Evolutionary conservation across 1,140 invertebrate species (phyloP).

Genomic region (Listronotus oregonensis): DNA sequence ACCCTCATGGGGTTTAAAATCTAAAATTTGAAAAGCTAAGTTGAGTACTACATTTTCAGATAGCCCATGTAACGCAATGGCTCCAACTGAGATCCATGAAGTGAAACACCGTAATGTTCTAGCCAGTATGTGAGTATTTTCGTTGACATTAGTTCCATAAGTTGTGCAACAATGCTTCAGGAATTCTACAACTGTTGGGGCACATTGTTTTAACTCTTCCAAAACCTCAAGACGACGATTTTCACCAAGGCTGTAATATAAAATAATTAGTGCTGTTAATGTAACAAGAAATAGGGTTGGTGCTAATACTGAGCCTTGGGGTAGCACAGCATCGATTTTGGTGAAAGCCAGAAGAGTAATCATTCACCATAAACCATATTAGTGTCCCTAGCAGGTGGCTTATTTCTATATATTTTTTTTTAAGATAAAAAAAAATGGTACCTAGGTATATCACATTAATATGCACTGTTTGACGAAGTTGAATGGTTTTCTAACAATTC

Average conservation of each 20-base stretch:
- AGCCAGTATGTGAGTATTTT: slow-evolving; percentile 62
- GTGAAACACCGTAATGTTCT: slow-evolving; percentile 79
- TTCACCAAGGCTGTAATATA: slow-evolving; percentile 68
- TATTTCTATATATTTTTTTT: too few species aligned
- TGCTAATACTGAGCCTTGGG: too few species aligned
- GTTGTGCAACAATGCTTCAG: slow-evolving; percentile 73
- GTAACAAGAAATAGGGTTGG: too few species aligned
- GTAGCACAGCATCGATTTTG: too few species aligned
- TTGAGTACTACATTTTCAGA: slow-evolving; percentile 70
- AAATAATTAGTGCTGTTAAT: too few species aligned
- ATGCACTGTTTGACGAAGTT: too few species aligned
- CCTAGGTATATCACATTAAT: too few species aligned
- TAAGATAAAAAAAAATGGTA: too few species aligned
- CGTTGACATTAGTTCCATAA: slow-evolving; percentile 58
- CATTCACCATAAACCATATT: too few species aligned
- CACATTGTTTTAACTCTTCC: slow-evolving; percentile 72
- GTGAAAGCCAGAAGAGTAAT: too few species aligned
- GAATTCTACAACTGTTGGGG: slow-evolving; percentile 73
- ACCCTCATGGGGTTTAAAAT: slow-evolving; percentile 56
- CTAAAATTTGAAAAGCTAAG: slow-evolving; percentile 71
- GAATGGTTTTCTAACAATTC: too few species aligned
- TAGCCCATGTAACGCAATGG: slow-evolving; percentile 68
- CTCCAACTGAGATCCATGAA: slow-evolving; percentile 77
- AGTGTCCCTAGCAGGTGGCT: too few species aligned
- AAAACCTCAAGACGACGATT: slow-evolving; percentile 86